phyloP scores from a whole-genome alignment of 2,113 vertebrate species.

The Eretmochelys imbricata region DNA sequence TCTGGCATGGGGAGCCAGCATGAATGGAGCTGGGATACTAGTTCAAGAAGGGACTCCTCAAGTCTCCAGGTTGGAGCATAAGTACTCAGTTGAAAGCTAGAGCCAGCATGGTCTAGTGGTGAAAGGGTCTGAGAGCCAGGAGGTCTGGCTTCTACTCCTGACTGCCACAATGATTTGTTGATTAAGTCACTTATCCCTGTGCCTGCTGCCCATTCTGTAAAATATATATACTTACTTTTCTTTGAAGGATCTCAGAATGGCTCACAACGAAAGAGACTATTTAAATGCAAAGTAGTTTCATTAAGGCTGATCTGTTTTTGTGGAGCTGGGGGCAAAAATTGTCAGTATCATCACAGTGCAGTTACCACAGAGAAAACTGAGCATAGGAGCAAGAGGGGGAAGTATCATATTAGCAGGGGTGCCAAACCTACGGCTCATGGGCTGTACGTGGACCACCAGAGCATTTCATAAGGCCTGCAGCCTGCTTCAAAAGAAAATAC shows the following conservation, averaged over 20 bases:
- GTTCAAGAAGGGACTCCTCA: background rate
- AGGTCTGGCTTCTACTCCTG: conserved; percentile 4
- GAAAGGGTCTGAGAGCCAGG: background rate
- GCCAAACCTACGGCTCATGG: background rate
- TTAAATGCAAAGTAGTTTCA: background rate
- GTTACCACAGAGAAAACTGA: background rate
- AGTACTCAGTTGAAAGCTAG: background rate
- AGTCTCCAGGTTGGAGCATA: background rate
- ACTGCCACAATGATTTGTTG: background rate
- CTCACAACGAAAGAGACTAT: background rate
- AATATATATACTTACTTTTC: background rate
- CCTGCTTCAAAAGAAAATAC: background rate
- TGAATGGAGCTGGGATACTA: background rate
- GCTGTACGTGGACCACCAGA: background rate
- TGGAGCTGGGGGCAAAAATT: background rate
- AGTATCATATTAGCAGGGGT: background rate
- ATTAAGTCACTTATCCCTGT: background rate
- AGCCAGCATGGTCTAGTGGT: background rate
- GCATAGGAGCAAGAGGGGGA: background rate
- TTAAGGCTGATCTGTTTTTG: background rate
- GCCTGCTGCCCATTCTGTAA: background rate
- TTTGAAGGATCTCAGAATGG: background rate
- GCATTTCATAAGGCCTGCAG: background rate
- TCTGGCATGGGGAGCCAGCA: background rate
- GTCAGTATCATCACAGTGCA: background rate